These are phyloP conservation scores for Tokudaia tokunoshimensis DNA, from an alignment of 2,797 vertebrate species.

Conservation along the genomic window DNA sequence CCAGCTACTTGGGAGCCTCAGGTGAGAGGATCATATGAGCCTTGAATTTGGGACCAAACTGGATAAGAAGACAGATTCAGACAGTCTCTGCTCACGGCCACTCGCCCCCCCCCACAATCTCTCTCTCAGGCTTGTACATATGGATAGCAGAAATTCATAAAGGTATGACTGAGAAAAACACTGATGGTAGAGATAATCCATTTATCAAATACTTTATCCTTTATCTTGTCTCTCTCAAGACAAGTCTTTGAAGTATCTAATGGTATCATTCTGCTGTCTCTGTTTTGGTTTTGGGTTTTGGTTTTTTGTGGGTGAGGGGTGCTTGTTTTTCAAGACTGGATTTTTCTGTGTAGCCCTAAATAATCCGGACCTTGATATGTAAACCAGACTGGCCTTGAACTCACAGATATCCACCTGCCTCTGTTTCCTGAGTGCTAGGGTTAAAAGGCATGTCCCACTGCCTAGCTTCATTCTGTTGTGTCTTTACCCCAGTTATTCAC, in stretches of 20 bases:
- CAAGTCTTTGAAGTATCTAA: background rate
- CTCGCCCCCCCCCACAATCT: background rate
- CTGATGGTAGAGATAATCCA: slow-evolving; percentile 10
- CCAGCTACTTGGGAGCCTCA: background rate
- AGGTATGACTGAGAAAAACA: background rate
- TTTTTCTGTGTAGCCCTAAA: background rate
- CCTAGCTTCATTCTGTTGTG: background rate
- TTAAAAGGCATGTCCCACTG: background rate
- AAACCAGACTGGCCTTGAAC: background rate
- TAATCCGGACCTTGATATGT: background rate
- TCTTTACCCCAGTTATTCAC: background rate
- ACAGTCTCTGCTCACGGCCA: background rate
- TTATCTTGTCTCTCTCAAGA: background rate
- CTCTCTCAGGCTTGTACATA: background rate
- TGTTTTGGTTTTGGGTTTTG: background rate
- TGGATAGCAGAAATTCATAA: background rate
- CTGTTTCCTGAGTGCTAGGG: background rate
- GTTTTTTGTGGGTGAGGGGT: too few species aligned
- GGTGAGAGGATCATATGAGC: background rate
- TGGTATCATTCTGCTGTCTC: background rate
- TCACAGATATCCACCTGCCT: background rate
- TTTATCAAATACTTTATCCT: slow-evolving; percentile 14
- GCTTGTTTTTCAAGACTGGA: background rate
- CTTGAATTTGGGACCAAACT: background rate
- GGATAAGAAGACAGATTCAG: background rate